These are phyloP conservation scores for Rissa tridactyla DNA, from an alignment of 2,113 vertebrate genomes.

Conservation along the genomic window DNA sequence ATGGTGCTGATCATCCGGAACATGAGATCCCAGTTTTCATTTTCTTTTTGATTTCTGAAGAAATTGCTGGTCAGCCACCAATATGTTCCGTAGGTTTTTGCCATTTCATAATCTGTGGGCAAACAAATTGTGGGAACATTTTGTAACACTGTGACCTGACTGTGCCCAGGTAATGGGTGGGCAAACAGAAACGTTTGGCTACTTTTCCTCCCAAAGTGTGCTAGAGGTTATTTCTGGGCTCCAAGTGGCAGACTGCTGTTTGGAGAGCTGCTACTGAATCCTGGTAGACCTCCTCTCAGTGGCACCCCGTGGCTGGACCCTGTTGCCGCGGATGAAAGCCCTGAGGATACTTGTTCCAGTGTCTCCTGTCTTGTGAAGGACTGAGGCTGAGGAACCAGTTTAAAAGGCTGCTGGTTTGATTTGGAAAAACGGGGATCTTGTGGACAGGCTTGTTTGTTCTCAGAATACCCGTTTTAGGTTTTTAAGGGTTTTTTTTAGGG, in stretches of 20 bases:
- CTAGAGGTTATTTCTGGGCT: neutral
- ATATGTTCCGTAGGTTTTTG: neutral
- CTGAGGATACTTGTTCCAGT: neutral
- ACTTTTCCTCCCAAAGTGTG: neutral
- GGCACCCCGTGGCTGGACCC: neutral
- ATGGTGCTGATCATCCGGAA: neutral
- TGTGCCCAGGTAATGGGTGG: neutral
- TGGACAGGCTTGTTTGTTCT: neutral
- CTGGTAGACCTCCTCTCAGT: neutral
- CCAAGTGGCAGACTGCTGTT: neutral
- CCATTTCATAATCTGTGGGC: neutral
- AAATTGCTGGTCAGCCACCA: neutral
- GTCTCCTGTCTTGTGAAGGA: neutral
- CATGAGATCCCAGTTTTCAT: neutral
- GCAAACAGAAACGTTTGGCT: neutral
- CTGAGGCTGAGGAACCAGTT: neutral
- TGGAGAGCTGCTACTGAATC: neutral
- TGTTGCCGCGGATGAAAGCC: neutral
- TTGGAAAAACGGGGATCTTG: neutral
- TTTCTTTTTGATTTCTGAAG: neutral
- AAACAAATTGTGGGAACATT: neutral
- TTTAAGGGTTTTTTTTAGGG: neutral
- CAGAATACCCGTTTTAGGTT: neutral
- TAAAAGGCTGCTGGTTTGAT: neutral
- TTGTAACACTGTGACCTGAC: neutral